These are phyloP conservation scores for Strix aluco DNA, from an alignment of 2,113 vertebrate species.

Conservation along the genomic window DNA sequence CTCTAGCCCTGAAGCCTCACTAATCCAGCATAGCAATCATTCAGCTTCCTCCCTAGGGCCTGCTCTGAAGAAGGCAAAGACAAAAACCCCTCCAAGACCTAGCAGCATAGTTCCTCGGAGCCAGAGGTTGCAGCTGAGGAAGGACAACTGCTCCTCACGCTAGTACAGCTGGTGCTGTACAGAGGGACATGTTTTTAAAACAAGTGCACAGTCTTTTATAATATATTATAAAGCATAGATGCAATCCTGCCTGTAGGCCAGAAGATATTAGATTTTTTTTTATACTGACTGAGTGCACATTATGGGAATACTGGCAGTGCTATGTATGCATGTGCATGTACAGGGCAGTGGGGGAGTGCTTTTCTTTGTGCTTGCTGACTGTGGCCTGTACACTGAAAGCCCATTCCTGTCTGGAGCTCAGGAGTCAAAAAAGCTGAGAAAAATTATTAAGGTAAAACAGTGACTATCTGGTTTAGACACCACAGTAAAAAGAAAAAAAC, in stretches of 20 bases:
- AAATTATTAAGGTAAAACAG: not conserved
- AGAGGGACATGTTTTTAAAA: not conserved
- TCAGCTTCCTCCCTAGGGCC: not conserved
- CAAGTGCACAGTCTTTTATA: not conserved
- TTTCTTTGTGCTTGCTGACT: not conserved
- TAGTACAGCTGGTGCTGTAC: not conserved
- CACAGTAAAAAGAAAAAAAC: not conserved
- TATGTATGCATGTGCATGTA: rapidly evolving
- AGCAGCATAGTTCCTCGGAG: not conserved
- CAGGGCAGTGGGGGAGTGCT: not conserved
- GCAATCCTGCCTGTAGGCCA: not conserved
- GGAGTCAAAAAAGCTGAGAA: not conserved
- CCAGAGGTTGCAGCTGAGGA: not conserved
- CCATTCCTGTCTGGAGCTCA: not conserved
- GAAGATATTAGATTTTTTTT: not conserved
- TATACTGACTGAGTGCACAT: not conserved
- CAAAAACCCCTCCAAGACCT: not conserved
- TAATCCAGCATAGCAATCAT: not conserved
- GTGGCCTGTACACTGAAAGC: not conserved
- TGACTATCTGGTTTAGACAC: not conserved
- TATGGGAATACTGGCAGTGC: not conserved
- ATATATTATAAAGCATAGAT: not conserved
- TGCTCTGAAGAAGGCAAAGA: not conserved
- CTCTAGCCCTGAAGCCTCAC: not conserved
- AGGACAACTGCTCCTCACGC: not conserved